phyloP scores from a whole-genome alignment of 1,140 invertebrate genomes.

The Sycobia sp. region DNA sequence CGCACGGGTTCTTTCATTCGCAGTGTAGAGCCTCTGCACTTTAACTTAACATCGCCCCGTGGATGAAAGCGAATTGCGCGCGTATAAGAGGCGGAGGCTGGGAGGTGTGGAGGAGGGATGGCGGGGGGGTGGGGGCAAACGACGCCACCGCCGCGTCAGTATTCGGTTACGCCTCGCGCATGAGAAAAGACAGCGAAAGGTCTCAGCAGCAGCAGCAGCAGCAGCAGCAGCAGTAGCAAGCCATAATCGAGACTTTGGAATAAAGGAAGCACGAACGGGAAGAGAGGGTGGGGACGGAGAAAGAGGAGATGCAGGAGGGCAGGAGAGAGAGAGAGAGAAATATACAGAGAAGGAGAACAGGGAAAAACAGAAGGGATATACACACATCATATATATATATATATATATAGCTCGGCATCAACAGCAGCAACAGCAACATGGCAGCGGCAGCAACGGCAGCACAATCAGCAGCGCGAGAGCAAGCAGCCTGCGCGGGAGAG shows the following conservation, averaged over 20 bases:
- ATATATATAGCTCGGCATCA: too few relatives aligned
- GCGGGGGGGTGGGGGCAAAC: background rate
- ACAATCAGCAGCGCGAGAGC: slow-evolving; percentile 1
- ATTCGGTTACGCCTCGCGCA: too few relatives aligned
- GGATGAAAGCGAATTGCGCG: background rate
- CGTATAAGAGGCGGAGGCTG: too few relatives aligned
- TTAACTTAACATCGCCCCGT: background rate
- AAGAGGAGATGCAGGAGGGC: slow-evolving; percentile 1
- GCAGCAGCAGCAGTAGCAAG: too few relatives aligned
- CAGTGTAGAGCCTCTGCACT: background rate
- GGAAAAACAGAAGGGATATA: background rate
- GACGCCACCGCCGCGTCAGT: too few relatives aligned
- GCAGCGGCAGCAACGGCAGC: background rate
- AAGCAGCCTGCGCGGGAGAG: slow-evolving; percentile 3
- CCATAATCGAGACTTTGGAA: too few relatives aligned
- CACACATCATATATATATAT: too few relatives aligned
- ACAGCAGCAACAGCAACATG: background rate
- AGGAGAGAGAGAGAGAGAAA: slow-evolving; percentile 20
- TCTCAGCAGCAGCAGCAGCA: too few relatives aligned
- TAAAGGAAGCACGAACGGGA: too few relatives aligned
- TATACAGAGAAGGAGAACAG: too few relatives aligned
- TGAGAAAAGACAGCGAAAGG: too few relatives aligned
- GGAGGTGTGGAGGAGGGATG: background rate
- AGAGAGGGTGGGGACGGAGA: too few relatives aligned
- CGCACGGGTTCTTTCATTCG: background rate